Evolutionary conservation across 2,797 vertebrate species (phyloP).

Genomic region (Tenualosa thibaudeaui): DNA sequence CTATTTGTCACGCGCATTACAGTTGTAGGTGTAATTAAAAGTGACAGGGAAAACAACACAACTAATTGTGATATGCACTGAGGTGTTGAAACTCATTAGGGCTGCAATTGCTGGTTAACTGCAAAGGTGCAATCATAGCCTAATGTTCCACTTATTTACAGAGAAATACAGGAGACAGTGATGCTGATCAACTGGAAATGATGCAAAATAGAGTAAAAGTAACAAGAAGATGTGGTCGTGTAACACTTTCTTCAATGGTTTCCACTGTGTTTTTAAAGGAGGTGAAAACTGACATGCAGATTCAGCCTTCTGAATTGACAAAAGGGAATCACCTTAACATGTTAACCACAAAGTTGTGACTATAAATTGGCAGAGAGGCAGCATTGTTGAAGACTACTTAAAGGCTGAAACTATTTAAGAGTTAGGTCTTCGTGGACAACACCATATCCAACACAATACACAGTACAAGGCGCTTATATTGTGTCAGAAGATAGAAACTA

Average conservation of each 20-base stretch:
- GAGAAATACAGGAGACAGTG: conserved; percentile 22
- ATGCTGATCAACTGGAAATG: background rate
- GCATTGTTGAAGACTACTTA: too few relatives aligned
- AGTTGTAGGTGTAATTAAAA: conserved; percentile 64
- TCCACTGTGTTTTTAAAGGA: background rate
- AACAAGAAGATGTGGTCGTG: background rate
- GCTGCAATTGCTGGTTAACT: conserved; percentile 62
- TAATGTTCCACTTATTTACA: conserved; percentile 43
- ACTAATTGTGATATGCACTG: conserved; percentile 64
- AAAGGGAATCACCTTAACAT: too few relatives aligned
- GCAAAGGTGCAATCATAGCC: conserved; percentile 51
- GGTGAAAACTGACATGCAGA: too few relatives aligned
- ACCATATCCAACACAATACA: too few relatives aligned
- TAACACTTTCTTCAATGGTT: background rate
- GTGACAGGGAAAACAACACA: conserved; percentile 69
- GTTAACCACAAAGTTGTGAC: too few relatives aligned
- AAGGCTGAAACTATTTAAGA: too few relatives aligned
- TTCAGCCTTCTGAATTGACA: too few relatives aligned
- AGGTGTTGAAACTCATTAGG: conserved; percentile 67
- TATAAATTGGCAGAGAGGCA: too few relatives aligned
- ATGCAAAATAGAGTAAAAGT: background rate
- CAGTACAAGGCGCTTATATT: too few relatives aligned
- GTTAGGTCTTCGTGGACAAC: too few relatives aligned
- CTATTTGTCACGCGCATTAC: conserved; percentile 66
- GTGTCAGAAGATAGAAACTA: too few relatives aligned